A percentile compares a stretch with the other conserved stretches of the same genome.
phyloP scores from a whole-genome alignment of 1,140 invertebrate species.

The Tetramorium parvispinum region DNA sequence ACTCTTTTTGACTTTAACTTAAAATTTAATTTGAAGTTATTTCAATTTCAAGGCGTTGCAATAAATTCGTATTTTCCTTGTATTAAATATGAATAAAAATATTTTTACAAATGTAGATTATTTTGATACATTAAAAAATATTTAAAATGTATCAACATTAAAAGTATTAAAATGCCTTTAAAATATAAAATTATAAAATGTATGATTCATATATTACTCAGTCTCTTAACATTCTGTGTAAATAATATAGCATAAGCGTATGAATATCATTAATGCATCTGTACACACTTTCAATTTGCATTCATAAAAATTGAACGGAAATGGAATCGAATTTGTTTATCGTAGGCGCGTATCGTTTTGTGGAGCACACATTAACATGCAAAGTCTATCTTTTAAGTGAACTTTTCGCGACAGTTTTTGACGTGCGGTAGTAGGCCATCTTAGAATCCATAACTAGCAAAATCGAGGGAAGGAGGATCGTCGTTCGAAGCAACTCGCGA shows the following conservation, averaged over 20 bases:
- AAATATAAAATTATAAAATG: constrained; percentile 7
- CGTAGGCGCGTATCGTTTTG: too few species aligned
- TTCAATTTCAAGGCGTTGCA: not conserved
- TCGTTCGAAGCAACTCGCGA: constrained; percentile 9
- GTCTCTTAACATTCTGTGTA: not conserved
- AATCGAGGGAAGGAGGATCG: constrained; percentile 7
- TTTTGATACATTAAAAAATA: not conserved
- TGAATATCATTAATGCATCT: not conserved
- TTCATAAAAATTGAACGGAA: not conserved
- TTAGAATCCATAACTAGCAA: not conserved
- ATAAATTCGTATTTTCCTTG: not conserved
- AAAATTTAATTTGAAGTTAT: not conserved
- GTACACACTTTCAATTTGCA: not conserved
- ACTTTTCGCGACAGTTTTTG: not conserved
- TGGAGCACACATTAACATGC: not conserved
- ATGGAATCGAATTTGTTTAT: not conserved
- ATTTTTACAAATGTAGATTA: not conserved
- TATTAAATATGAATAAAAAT: not conserved
- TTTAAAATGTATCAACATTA: not conserved
- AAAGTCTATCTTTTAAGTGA: not conserved
- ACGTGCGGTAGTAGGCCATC: not conserved
- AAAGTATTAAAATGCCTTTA: not conserved
- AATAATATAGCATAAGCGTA: not conserved
- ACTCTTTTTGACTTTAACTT: not conserved
- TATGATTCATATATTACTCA: not conserved